Base-by-base conservation (phyloP, 2,888 invertebrate genomes). In the Sarcophaga caerulescens region DNA sequence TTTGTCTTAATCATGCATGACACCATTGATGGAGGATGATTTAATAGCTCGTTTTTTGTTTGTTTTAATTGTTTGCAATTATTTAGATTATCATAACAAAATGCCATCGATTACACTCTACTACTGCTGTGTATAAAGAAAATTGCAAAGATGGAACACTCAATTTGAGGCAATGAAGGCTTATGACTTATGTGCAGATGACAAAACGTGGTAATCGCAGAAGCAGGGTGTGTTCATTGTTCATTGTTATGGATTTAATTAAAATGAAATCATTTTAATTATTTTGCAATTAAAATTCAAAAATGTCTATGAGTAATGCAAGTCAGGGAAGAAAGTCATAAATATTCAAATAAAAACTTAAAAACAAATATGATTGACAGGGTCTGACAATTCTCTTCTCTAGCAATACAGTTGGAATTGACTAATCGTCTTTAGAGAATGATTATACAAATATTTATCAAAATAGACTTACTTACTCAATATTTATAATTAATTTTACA, bases 221-320 rank as follows among this genome's bases (percentile, higher is more conserved):
- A 74, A 75, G 62, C 35, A 70, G 85, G 83, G 85, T 81, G 84
- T 84, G 86, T 60, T 65, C 11, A 35, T 35, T 84, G 86, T 60
- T 65, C 14, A 35, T 35, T 47, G 47, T 52, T 19, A 59, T 44
- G 68, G 35, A 23, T 77, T 74, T 74, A 70, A 70, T 75, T 76
- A 85, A 85, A 74, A 76, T 70, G 77, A 63, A 83, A 76, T 68
- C 17, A 45, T 85, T 80, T 81, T 66, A 81, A 84, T 74, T 81
- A 80, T 76, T 76, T 83, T 79, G 79, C 75, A 71, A 82, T 75
- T 68, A 62, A 76, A 12, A 62, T 63, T 62, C 25, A n/a, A 23
- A 6, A 35, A 71, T 2, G 23, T 47, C n/a, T 69, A 62, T 44
- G 12, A 47, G 35, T 23, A 19, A 62, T 25, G 25, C 6, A 52